phyloP scores from a whole-genome alignment of 2,797 vertebrate species.

The Chanos chanos region DNA sequence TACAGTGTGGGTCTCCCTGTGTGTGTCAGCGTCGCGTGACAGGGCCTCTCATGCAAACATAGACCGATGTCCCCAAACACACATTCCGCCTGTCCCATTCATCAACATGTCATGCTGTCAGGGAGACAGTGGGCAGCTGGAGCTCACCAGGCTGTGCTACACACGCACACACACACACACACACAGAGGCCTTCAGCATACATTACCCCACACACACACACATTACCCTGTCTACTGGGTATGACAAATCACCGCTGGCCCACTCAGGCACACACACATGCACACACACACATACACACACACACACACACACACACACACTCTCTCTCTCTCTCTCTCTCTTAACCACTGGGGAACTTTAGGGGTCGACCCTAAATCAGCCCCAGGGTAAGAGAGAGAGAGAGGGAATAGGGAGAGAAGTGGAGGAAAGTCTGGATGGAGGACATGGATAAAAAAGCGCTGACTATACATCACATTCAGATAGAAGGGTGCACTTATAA shows the following conservation, averaged over 20 bases:
- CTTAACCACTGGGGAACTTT: constrained; percentile 49
- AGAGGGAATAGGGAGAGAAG: constrained; percentile 13
- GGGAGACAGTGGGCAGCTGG: constrained; percentile 63
- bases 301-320: too few relatives aligned
- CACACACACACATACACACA: too few relatives aligned
- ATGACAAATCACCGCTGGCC: constrained; percentile 59
- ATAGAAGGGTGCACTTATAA: constrained; percentile 13
- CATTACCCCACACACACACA: constrained; percentile 40
- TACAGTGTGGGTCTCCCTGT: not conserved
- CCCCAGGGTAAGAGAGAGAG: constrained; percentile 35
- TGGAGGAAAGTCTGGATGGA: not conserved
- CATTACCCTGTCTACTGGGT: constrained; percentile 13
- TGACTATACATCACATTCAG: constrained; percentile 41
- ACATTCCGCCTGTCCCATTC: constrained; percentile 50
- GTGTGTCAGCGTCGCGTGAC: constrained; percentile 7
- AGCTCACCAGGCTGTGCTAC: constrained; percentile 24
- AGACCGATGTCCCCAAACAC: constrained; percentile 14
- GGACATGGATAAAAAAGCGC: constrained; percentile 46
- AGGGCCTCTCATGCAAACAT: constrained; percentile 10
- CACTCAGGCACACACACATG: constrained; percentile 44
- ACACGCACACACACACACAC: constrained; percentile 31
- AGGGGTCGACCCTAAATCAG: constrained; percentile 61
- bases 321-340: too few relatives aligned
- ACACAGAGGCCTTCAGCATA: constrained; percentile 3
- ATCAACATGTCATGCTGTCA: constrained; percentile 66